Evolutionary conservation across 2,797 vertebrate species (phyloP).

Genomic region (Anguilla obscura): DNA sequence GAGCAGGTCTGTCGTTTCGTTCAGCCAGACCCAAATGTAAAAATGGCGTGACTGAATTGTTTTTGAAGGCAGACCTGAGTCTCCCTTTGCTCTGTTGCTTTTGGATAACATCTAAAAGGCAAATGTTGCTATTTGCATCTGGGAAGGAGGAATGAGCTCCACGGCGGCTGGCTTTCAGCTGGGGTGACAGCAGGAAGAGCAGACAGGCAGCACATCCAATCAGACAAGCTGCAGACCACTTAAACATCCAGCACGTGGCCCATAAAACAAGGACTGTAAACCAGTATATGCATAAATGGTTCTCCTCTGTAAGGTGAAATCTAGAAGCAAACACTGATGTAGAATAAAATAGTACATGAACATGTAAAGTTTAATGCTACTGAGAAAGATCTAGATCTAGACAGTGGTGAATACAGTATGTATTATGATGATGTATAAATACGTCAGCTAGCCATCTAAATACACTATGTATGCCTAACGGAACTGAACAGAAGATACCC

Average conservation of each 20-base stretch:
- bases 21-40: background rate
- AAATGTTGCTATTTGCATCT: constrained; percentile 12
- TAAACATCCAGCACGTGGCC: background rate
- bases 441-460: background rate
- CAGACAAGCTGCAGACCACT: background rate
- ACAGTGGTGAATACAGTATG: background rate
- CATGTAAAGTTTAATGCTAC: background rate
- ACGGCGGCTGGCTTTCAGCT: background rate
- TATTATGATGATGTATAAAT: background rate
- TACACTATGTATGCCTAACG: background rate
- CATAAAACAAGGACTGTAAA: background rate
- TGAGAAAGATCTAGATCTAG: background rate
- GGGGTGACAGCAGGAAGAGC: background rate
- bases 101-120: background rate
- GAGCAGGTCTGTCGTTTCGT: background rate
- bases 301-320: background rate
- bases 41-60: background rate
- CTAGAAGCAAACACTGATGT: background rate
- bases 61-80: background rate
- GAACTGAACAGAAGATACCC: background rate
- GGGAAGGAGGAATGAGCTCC: background rate
- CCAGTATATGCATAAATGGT: background rate
- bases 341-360: background rate
- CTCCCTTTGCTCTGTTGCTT: background rate
- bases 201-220: background rate